Base-by-base conservation (phyloP, 1,140 invertebrate genomes). In the Drosophila bocqueti region DNA sequence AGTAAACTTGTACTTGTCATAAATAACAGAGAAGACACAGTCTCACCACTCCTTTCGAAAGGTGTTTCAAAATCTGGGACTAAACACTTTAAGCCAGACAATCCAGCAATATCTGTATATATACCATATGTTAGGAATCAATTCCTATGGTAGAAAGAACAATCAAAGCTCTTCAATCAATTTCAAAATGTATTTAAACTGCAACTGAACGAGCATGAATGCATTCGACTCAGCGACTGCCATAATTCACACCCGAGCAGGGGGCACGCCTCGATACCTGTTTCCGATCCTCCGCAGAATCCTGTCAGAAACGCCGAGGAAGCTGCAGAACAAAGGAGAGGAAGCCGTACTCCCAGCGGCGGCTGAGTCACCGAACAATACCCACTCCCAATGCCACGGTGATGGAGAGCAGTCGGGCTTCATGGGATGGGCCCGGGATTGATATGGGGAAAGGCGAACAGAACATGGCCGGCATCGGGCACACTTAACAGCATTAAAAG, bases 1-100 rank as follows among this genome's bases (percentile, higher is more conserved):
- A 81, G 62, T 74, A 81, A 71, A 64, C 73, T 65, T 79, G 78
- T 74, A 81, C 83, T 81, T 85, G 82, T 86, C 83, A 86, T 86
- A 86, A 86, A 86, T 86, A 79, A 82, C 77, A 61, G 57, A 58
- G n/a, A 76, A 72, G 66, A 76, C 47, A 52, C 57, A 24, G 34
- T 6, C 34, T 38, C 18, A 42, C 8, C 18, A 21, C 21, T 21
- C 38, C 7, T 58, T 58, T 24, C 2, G 18, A 21, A 24, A 26
- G 29, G 38, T 24, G 13, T 34, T 45, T 26, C 4, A 16, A 36
- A 36, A 18, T 66, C 58, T n/a, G 6, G 8, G 8, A 18, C n/a
- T 31, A 47, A 47, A 24, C 13, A 0, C 5, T 38, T 38, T 13
- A 13, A 38, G 0, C 11, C 34, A 13, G 11, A 13, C 36, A 13